These are phyloP conservation scores for Drosophila helvetica DNA, from an alignment of 2,888 invertebrate genomes.

Conservation along the genomic window DNA sequence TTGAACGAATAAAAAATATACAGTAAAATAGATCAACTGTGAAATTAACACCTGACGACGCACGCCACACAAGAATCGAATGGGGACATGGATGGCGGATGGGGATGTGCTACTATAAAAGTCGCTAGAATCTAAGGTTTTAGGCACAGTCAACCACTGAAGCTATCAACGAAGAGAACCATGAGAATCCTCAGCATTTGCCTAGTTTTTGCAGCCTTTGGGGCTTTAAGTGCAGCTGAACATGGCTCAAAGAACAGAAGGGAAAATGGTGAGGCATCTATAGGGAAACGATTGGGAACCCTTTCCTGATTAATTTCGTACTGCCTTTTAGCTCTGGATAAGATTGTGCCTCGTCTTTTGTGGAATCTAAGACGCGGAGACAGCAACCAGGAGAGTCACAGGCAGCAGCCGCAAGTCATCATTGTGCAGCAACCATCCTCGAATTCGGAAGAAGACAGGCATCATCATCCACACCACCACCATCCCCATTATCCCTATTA, in stretches of 20 bases:
- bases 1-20: slow-evolving; percentile 22
- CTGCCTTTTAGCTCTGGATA: slow-evolving; percentile 12
- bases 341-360: slow-evolving; percentile 54
- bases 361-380: slow-evolving; percentile 39
- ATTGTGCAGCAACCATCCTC: slow-evolving; percentile 35
- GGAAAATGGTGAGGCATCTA: slow-evolving; percentile 8
- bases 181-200: slow-evolving; percentile 29
- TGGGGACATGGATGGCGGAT: no score
- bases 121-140: neutral
- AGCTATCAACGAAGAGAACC: slow-evolving; percentile 37
- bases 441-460: slow-evolving; percentile 20
- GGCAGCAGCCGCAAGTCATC: slow-evolving; percentile 41
- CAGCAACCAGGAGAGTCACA: slow-evolving; percentile 24
- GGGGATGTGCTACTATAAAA: slow-evolving; percentile 50
- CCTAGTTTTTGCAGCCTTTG: slow-evolving; percentile 18
- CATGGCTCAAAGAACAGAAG: neutral
- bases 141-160: slow-evolving; percentile 53
- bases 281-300: neutral
- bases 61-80: slow-evolving; percentile 6
- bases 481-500: slow-evolving; percentile 30
- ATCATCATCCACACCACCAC: slow-evolving; percentile 23
- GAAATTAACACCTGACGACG: slow-evolving; percentile 43
- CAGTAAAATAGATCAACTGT: slow-evolving; percentile 37
- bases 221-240: slow-evolving; percentile 22
- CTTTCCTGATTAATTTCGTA: fast-evolving